These are phyloP conservation scores for Colinus virginianus DNA, from an alignment of 2,113 vertebrate species.

Conservation along the genomic window DNA sequence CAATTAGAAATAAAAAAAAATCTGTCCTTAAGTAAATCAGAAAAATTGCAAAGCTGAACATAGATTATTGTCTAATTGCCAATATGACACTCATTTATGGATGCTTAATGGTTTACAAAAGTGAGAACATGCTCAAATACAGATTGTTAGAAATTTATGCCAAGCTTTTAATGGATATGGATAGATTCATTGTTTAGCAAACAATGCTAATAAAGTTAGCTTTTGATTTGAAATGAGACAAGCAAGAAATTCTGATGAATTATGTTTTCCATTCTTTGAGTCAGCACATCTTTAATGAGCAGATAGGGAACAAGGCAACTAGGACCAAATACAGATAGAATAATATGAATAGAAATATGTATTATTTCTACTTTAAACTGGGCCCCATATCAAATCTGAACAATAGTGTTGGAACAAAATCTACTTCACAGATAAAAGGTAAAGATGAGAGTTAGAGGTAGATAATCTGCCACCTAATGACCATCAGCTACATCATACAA, in stretches of 20 bases:
- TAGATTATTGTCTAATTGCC: background rate
- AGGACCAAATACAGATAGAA: background rate
- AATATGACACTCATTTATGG: background rate
- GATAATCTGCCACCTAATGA: background rate
- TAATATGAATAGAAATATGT: rapidly evolving
- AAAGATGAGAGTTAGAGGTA: background rate
- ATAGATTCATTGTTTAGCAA: background rate
- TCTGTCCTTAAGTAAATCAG: background rate
- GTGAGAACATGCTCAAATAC: background rate
- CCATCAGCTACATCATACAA: background rate
- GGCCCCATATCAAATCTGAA: background rate
- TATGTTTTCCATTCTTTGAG: background rate
- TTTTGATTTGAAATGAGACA: background rate
- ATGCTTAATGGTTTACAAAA: background rate
- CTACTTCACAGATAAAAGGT: background rate
- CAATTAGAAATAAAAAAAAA: background rate
- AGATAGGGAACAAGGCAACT: background rate
- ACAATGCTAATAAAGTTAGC: background rate
- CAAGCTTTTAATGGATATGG: background rate
- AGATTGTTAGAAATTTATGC: background rate
- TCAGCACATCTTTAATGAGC: background rate
- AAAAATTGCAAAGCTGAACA: background rate
- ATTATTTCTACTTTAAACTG: background rate
- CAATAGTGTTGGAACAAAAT: background rate
- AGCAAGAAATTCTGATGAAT: background rate